Base-by-base conservation (phyloP, 1,140 invertebrate species). In the Dreissena rostriformis region DNA sequence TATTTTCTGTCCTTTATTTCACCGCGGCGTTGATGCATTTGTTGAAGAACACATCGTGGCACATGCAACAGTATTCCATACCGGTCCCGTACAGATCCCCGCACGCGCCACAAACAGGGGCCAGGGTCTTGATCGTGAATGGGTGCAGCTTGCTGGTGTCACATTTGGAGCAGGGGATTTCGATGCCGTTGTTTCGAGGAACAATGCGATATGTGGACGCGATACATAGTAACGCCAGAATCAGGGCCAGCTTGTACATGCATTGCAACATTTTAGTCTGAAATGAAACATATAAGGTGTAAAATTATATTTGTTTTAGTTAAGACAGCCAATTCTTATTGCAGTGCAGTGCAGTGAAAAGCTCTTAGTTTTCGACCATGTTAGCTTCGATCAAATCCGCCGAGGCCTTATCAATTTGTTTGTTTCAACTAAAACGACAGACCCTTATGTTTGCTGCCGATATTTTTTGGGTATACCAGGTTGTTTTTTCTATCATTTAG, bases 31-130 rank as follows among this genome's bases (percentile, higher is more conserved):
- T 61, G n/a, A 49, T 49, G 26, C 84, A 86, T 24, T 86, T 53
- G 5, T 68, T n/a, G 15, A 74, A 68, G 57, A 86, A 86, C n/a
- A 71, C 53, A 26, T 81, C 51, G 71, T 87, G 68, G 49, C 86
- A 87, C 65, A 87, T 68, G 51, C 86, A 87, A 57, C 86, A 87
- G 71, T 87, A 80, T 76, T 85, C 86, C 19, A 80, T 75, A 11
- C 78, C 80, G 17, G 39, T 26, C 0, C 86, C 86, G 72, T 71
- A 87, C 28, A 86, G 63, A 67, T 81, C 81, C 10, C 84, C 86
- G 55, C 86, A 87, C 68, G 71, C 63, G 39, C 65, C 71, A 61
- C 86, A 87, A 0, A 72, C 67, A 2, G 82, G 55, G 0, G 82
- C 61, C 22, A 74, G 29, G 22, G 66, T 84, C 29, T 57, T 49